phyloP scores from a whole-genome alignment of 2,888 invertebrate species.

The Pristionchus maxplancki region DNA sequence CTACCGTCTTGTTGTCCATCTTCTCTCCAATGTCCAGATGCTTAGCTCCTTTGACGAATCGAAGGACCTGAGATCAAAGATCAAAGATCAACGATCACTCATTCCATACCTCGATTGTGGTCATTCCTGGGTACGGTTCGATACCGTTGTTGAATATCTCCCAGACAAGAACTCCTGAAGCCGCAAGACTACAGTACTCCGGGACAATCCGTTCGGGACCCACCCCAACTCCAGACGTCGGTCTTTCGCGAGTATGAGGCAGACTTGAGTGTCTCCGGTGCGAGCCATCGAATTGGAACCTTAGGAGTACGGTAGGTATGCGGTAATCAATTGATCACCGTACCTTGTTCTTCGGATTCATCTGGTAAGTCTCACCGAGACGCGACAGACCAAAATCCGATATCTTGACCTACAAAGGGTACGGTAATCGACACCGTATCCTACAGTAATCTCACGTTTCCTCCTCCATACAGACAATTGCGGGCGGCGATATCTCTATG shows the following conservation, averaged over 20 bases:
- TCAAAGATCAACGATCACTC: neutral
- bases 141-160: constrained; percentile 52
- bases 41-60: constrained; percentile 38
- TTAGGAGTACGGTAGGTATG: neutral
- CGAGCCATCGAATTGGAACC: constrained; percentile 56
- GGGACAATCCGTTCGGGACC: neutral
- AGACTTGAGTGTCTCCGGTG: constrained; percentile 54
- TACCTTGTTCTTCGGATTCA: constrained; percentile 49
- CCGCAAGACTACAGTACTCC: neutral
- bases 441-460: constrained; percentile 44
- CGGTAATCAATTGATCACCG: neutral
- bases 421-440: neutral
- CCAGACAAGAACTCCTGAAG: constrained; percentile 47
- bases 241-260: constrained; percentile 51
- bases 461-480: constrained; percentile 60
- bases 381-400: neutral
- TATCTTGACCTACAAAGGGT: neutral
- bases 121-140: constrained; percentile 49
- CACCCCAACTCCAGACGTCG: constrained; percentile 52
- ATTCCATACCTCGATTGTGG: constrained; percentile 7
- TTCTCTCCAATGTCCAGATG: constrained; percentile 16
- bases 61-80: neutral
- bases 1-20: constrained; percentile 13
- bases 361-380: constrained; percentile 6
- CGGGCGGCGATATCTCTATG: constrained; percentile 65